Base-by-base conservation (phyloP, 1,140 invertebrate species). In the Drosophila aff. region DNA sequence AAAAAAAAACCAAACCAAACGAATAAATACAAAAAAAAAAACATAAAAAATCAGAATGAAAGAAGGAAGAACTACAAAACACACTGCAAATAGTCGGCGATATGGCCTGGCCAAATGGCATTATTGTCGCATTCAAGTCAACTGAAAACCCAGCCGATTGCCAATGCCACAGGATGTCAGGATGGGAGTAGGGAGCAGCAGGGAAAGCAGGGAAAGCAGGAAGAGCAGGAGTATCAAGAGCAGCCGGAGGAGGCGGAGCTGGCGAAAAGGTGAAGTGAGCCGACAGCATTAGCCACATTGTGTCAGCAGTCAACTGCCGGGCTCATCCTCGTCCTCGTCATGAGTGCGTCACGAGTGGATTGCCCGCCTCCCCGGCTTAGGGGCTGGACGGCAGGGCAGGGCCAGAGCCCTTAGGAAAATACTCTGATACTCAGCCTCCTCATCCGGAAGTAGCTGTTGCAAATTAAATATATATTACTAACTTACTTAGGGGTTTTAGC, bases 81-180 rank as follows among this genome's bases (percentile, higher is more conserved):
- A 68, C 64, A 41, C 44, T 57, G 65, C 50, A 72, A 71, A 72
- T 72, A 71, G 44, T 49, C 52, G 36, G 31, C 43, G 66, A 72
- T 71, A 72, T 47, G 60, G 71, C 64, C 40, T 33, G 49, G 50
- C 66, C 40, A 76, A 59, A 44, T 53, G 60, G 71, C 64, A 77
- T 77, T 76, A 77, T 77, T 76, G 73, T 77, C 38, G 55, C 74
- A 57, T 68, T 50, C 64, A 81, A 87, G 65, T 89, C 83, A 90
- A 87, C 69, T 60, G 81, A 84, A 66, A 81, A 79, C 59, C 61
- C 28, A 57, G 43, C 43, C 76, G 78, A 76, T 84, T 72, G 69
- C 44, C 64, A 62, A 50, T 72, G 71, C 41, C 71, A 57, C 73
- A 53, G 36, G 44, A 84, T 81, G 76, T 75, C 67, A 55, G 49